Percentiles rank a stretch among this genome's conserved stretches.
Evolutionary conservation across 2,113 vertebrate genomes (phyloP).

Genomic region (Poicephalus meyeri): DNA sequence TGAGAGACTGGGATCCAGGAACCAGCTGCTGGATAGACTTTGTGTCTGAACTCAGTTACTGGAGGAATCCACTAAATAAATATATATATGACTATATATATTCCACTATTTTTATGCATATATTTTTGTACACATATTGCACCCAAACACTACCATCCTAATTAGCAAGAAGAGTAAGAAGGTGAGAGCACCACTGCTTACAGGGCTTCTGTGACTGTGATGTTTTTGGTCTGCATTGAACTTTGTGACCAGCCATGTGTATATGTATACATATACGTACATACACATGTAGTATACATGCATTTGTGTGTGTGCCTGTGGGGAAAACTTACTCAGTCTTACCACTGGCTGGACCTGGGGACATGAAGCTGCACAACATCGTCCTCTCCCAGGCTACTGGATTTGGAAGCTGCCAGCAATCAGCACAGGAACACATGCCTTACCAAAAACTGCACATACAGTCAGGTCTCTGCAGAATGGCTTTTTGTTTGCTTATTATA

Average conservation of each 20-base stretch:
- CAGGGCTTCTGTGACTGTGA: not conserved
- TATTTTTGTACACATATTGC: not conserved
- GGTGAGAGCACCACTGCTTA: not conserved
- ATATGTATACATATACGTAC: rapidly evolving
- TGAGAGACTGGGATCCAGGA: not conserved
- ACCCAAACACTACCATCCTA: not conserved
- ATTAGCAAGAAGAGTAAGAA: not conserved
- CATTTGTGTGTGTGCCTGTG: rapidly evolving
- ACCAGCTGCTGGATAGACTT: not conserved
- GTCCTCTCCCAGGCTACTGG: not conserved
- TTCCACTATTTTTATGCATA: not conserved
- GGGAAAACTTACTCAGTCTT: not conserved
- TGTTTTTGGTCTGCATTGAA: not conserved
- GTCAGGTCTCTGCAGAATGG: not conserved
- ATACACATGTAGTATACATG: rapidly evolving
- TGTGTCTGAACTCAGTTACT: not conserved
- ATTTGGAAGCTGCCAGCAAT: not conserved
- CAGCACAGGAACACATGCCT: not conserved
- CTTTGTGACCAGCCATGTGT: not conserved
- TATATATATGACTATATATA: not conserved
- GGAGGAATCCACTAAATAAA: not conserved
- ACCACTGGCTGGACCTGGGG: not conserved
- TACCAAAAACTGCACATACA: rapidly evolving
- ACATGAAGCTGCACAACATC: not conserved
- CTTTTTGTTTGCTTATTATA: not conserved